Evolutionary conservation across 2,888 invertebrate genomes (phyloP), one percentile per base, ranked within the genome.

Genomic region (Rugalucina vietnamica): DNA sequence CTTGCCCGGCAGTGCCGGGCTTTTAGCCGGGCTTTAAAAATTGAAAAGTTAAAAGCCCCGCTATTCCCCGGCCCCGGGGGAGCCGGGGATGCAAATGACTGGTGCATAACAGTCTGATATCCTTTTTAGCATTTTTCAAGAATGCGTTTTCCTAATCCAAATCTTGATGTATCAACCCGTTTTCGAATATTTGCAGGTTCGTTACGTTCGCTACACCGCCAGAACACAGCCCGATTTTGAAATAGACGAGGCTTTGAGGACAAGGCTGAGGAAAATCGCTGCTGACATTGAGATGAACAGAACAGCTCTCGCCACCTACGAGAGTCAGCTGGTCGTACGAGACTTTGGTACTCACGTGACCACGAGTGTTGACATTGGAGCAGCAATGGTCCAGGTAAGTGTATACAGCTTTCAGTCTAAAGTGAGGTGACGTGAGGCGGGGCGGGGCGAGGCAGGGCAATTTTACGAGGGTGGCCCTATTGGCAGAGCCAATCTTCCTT

Each of bases 291-390:
- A 84, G 32, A 79, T 84, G 10, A 90, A 88, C 76, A 43, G 83
- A 39, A 86, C 86, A 8, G 79, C 80, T 2, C 81, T 82, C 50
- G 91, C 92, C 0, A 74, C 84, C 8, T 93, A 91, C 82, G 87
- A 90, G 57, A 86, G 90, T 27, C 90, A 93, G 81, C 84, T 92
- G 34, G 79, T 93, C 4, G 88, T 92, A 24, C 84, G 91, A 43
- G 92, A 92, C 78, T 93, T 90, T 76, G 93, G 93, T 27, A 91
- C 92, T 1, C 92, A 92, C 79, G 82, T 91, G 32, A 81, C 90
- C 43, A 91, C 90, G 29, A 84, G 87, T 57, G 86, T 91, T 0
- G 83, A 88, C 36, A 88, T 91, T 5, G 92, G 92, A 14, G 91
- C 91, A 1, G 79, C 79, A 3, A 54, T 91, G 5, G 79, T 79